Base-by-base conservation (phyloP, 2,113 vertebrate genomes). In the Cottus gobio region DNA sequence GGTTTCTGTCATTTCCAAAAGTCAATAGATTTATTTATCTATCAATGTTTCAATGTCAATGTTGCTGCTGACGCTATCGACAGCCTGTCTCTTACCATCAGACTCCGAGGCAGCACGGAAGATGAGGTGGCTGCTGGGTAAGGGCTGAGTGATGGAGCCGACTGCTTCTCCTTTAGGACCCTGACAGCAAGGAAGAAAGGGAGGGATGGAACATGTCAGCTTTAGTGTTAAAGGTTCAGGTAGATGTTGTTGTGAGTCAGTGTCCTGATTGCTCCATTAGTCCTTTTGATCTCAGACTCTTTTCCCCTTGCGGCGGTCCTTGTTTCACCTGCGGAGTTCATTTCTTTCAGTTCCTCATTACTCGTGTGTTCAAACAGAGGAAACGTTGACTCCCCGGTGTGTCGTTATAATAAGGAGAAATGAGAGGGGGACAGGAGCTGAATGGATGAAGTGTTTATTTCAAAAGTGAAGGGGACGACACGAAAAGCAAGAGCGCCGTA, bases 71-170 rank as follows among this genome's bases (percentile, higher is more conserved):
- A 31, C 36, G 37, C 16, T 18, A 84, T 18, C 61, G 72, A 68
- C 60, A 83, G 30, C n/a, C 11, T 44, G 77, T 85, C 62, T 92
- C 87, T 96, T 95, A 99, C 98, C 98, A 89, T 99, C 98, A 67
- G 98, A 99, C 91, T 99, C 98, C 4, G 98, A 99, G 89, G 97
- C 95, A 0, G 98, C 98, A 48, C 98, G 95, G 91, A 99, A 97
- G 89, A 99, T 99, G 93, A 99, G 95, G 57, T 99, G 99, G 93
- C 98, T 99, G 96, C 98, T 96, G 88, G 98, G 98, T 93, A 99
- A 94, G 0, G 98, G 98, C 92, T 99, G 98, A 56, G 97, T 99
- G 93, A 99, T 99, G 69, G 98, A 99, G 72, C 98, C 98, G 82
- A 99, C 98, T 12, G 96, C 95, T 95, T 99, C 98, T 36, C 98